Evolutionary conservation across 2,888 invertebrate genomes (phyloP).

Genomic region (Ichneumoninae sp.): DNA sequence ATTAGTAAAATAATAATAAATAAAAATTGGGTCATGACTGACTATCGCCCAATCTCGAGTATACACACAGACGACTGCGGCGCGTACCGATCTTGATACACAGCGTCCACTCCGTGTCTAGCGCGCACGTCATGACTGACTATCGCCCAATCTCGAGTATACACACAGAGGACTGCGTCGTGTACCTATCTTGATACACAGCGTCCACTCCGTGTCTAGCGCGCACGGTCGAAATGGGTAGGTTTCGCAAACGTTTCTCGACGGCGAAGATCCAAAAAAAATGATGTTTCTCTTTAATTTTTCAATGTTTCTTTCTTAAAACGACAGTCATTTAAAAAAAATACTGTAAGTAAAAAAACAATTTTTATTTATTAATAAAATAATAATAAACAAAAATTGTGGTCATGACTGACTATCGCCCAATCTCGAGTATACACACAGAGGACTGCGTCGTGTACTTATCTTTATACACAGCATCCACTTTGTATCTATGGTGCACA

Average conservation of each 20-base stretch:
- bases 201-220: background rate
- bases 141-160: slow-evolving; percentile 38
- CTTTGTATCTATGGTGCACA: background rate
- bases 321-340: no score
- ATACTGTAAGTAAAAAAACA: no score
- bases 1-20: no score
- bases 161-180: background rate
- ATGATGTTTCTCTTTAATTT: no score
- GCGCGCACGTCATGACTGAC: background rate
- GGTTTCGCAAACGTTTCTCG: background rate
- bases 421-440: slow-evolving; percentile 36
- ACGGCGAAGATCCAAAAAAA: background rate
- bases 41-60: slow-evolving; percentile 38
- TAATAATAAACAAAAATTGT: no score
- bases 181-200: background rate
- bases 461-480: slow-evolving; percentile 3
- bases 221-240: no score
- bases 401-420: slow-evolving; percentile 16
- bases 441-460: background rate
- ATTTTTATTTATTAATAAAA: no score
- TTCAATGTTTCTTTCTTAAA: no score
- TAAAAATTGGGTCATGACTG: background rate
- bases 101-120: background rate
- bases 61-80: background rate
- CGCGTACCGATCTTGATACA: background rate